Percentiles rank a stretch among this genome's conserved stretches.
phyloP scores from a whole-genome alignment of 2,113 vertebrate species.

The Petrocephalus microphthalmus region DNA sequence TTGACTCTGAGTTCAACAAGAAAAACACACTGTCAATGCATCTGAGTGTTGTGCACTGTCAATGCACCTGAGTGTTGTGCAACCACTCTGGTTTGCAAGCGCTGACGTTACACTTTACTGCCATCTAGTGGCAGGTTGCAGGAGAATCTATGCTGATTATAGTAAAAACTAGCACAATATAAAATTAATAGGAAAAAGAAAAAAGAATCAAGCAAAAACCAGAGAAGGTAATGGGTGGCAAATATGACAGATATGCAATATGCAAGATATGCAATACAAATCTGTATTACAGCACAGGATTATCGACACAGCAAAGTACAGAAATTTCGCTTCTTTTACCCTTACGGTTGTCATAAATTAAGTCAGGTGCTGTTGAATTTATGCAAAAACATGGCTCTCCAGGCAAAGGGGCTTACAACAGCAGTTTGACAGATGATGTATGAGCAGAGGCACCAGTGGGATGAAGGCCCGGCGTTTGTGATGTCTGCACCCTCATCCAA shows the following conservation, averaged over 20 bases:
- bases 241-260: not conserved
- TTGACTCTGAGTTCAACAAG: not conserved
- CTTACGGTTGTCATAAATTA: not conserved
- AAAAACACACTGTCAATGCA: not conserved
- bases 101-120: not conserved
- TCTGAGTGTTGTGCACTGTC: not conserved
- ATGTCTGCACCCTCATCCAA: not conserved
- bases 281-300: not conserved
- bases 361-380: not conserved
- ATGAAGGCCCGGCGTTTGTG: not conserved
- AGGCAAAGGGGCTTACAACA: not conserved
- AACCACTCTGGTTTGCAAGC: not conserved
- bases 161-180: not conserved
- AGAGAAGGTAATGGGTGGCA: not conserved
- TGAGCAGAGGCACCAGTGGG: not conserved
- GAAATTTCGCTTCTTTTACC: not conserved
- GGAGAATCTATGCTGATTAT: not conserved
- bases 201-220: not conserved
- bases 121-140: slow-evolving; percentile 3
- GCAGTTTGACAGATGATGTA: not conserved
- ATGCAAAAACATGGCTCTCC: not conserved
- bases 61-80: not conserved
- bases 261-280: not conserved
- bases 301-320: not conserved
- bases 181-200: not conserved